Evolutionary conservation across 2,113 vertebrate species (phyloP), one percentile per base, ranked within the genome.

Genomic region (Pithys albifrons): DNA sequence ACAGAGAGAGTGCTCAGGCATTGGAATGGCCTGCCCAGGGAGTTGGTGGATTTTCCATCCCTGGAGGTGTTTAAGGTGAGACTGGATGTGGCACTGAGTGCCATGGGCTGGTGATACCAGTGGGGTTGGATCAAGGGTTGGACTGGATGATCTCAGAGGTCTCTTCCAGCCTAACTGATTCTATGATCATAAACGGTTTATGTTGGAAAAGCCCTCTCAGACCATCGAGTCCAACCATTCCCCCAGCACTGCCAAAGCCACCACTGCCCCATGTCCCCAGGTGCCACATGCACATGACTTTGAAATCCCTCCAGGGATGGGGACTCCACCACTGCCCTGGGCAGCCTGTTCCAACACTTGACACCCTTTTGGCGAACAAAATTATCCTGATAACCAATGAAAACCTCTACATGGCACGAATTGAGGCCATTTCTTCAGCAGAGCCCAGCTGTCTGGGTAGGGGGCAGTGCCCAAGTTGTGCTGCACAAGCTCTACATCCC

Each of bases 371-470:
- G 48, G 13, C 41, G 54, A 62, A 10, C 18, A 75, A 3, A 49
- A 49, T 43, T 33, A 8, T 33, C 41, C 54, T 13, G 33, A 29
- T 86, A 12, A 20, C 54, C 41, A 37, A 0, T 37, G 18, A 19
- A 5, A 55, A 49, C 37, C 31, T 33, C 51, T 25, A 23, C 17
- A 41, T 28, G 51, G 70, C 41, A 54, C 31, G 28, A 10, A 41
- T 33, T 8, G 1, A 54, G 61, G 69, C 69, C 19, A 6, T 69
- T 80, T 37, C 59, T 43, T 58, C 43, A 37, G 2, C 9, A 5
- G 9, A 55, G 33, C 41, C 46, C 35, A 27, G 51, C 64, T 27
- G 0, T 3, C 52, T 1, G 3, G 48, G 11, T 11, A 20, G 12
- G 12, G 45, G 46, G 35, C 61, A 33, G 20, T 14, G 35, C 37